Conservation (phyloP, 2,113 vertebrate genomes). For the Clarias macrocephalus region DNA sequence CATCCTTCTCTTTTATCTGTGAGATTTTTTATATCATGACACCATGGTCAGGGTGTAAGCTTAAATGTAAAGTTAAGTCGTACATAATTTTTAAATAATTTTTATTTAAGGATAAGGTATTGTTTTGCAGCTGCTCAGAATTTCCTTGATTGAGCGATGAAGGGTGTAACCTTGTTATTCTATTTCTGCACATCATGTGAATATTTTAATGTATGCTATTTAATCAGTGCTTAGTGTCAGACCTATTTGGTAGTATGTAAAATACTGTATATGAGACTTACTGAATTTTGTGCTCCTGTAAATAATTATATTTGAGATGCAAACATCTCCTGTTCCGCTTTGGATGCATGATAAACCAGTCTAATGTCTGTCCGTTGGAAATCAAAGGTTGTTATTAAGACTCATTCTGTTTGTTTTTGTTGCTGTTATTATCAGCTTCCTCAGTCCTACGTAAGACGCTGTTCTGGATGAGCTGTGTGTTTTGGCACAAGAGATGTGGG, state of each 20-base stretch:
- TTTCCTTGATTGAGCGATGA: not conserved
- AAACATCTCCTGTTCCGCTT: not conserved
- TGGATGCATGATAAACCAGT: not conserved
- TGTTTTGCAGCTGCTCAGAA: not conserved
- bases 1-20: constrained; percentile 15
- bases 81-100: not conserved
- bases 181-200: not conserved
- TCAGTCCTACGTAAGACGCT: not conserved
- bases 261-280: not conserved
- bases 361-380: not conserved
- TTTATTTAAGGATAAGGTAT: not conserved
- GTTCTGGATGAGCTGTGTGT: constrained; percentile 7
- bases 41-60: not conserved
- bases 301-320: not conserved
- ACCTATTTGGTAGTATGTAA: not conserved
- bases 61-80: not conserved
- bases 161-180: constrained; percentile 14
- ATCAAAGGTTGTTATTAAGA: constrained; percentile 15
- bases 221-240: not conserved
- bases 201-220: not conserved
- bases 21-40: not conserved
- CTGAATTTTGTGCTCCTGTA: not conserved
- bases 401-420: constrained; percentile 18
- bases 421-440: constrained; percentile 9
- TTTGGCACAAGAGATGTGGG: constrained; percentile 13